Conservation (phyloP, 2,797 vertebrate species). For the Poeciliopsis gracilis region DNA sequence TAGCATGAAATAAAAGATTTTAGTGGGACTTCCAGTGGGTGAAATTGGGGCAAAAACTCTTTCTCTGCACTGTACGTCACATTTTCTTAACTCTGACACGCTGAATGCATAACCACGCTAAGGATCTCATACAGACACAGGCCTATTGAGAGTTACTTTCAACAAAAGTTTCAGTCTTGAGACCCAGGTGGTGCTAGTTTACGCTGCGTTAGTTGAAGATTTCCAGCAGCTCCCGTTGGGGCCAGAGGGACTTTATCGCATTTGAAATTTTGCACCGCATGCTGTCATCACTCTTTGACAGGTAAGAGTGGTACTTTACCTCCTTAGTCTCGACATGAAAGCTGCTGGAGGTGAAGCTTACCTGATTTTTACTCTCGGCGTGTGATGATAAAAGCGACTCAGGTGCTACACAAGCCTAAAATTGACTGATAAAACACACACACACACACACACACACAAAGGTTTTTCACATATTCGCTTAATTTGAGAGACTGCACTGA, state of each 20-base stretch:
- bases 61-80: neutral
- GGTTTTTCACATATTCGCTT: neutral
- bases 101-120: neutral
- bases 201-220: neutral
- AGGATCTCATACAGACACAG: neutral
- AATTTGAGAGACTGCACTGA: neutral
- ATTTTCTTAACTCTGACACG: neutral
- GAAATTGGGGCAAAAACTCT: neutral
- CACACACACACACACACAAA: neutral
- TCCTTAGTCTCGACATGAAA: conserved; percentile 1
- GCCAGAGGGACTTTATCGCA: too few species aligned
- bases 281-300: neutral
- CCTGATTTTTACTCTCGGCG: neutral
- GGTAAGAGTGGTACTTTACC: neutral
- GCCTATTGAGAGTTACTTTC: neutral
- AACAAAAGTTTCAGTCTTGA: neutral
- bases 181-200: neutral
- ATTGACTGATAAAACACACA: too few species aligned
- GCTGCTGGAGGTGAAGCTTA: neutral
- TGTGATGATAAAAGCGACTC: neutral
- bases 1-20: neutral
- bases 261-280: neutral
- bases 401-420: neutral
- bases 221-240: neutral
- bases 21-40: neutral